Evolutionary conservation across 2,888 invertebrate species (phyloP).

Genomic region (Acanthosepion pharaonis): DNA sequence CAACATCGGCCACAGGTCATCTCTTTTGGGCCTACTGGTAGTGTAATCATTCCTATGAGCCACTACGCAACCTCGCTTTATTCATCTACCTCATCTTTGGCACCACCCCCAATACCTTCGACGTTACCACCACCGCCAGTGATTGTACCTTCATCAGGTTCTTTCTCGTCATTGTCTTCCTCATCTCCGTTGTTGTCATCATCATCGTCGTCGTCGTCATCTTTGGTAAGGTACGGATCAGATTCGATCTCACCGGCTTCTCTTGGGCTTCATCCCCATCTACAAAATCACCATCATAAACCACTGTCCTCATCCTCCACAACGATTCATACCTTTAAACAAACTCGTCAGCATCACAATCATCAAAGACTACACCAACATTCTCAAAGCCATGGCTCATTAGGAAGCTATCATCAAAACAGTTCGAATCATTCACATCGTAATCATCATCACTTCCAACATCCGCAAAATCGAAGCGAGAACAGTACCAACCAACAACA

Average conservation of each 20-base stretch:
- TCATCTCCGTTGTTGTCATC: not conserved
- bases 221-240: not conserved
- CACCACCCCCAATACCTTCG: not conserved
- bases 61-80: not conserved
- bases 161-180: not conserved
- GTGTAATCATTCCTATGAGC: not conserved
- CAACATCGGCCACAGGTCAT: not conserved
- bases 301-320: not conserved
- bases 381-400: not conserved
- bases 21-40: not conserved
- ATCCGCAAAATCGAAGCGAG: not conserved
- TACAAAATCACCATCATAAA: not conserved
- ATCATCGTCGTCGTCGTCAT: not conserved
- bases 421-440: not conserved
- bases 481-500: not conserved
- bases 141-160: not conserved
- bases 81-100: not conserved
- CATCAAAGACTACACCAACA: not conserved
- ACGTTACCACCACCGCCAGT: not conserved
- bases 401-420: not conserved
- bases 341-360: not conserved
- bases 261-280: not conserved
- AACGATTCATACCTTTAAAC: not conserved
- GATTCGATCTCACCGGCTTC: not conserved
- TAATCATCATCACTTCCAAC: not conserved